These are phyloP conservation scores for Dasysyrphus albostriatus DNA, from an alignment of 2,888 invertebrate genomes.

Conservation along the genomic window DNA sequence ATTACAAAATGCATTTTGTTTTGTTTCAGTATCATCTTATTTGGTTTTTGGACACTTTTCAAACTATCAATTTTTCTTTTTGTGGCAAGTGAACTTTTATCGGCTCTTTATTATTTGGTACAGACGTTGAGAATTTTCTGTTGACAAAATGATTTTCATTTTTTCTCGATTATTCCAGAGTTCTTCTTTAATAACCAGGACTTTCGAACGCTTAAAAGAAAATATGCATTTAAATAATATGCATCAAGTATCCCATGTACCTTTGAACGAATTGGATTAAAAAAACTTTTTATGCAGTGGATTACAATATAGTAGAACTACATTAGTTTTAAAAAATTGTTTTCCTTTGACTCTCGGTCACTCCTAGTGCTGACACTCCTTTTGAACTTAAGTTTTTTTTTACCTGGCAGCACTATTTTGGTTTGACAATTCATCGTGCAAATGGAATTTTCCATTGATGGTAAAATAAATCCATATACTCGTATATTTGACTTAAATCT, in stretches of 20 bases:
- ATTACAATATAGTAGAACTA: too few relatives aligned
- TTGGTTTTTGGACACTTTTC: slow-evolving; percentile 19
- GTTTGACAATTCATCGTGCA: too few relatives aligned
- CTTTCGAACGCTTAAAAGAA: slow-evolving; percentile 15
- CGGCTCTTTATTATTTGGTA: slow-evolving; percentile 35
- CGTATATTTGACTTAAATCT: too few relatives aligned
- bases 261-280: background rate
- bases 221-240: background rate
- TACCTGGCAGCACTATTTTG: too few relatives aligned
- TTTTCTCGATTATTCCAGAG: background rate
- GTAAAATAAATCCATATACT: too few relatives aligned
- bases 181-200: background rate
- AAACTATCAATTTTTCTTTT: slow-evolving; percentile 32
- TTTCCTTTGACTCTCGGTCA: too few relatives aligned
- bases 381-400: too few relatives aligned
- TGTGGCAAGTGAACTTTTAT: slow-evolving; percentile 26
- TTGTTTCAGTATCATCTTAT: background rate
- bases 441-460: too few relatives aligned
- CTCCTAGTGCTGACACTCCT: too few relatives aligned
- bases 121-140: background rate
- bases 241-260: background rate
- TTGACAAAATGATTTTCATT: too few relatives aligned
- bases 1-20: slow-evolving; percentile 9
- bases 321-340: too few relatives aligned
- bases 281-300: too few relatives aligned